phyloP scores from a whole-genome alignment of 2,797 vertebrate species.

The Betta splendens region DNA sequence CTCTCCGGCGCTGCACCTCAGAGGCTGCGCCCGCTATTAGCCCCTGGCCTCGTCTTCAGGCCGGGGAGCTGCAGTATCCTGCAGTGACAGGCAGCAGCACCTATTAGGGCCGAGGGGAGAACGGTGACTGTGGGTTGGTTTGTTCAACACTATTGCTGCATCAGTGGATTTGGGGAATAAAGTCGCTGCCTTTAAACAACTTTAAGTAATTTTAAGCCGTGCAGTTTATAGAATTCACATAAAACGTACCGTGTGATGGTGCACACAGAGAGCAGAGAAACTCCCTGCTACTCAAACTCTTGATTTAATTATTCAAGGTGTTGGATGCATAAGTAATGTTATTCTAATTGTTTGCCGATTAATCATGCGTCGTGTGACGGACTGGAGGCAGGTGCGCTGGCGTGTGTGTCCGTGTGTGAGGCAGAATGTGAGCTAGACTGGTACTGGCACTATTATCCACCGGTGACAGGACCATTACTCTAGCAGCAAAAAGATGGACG shows the following conservation, averaged over 20 bases:
- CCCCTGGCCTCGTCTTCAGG: conserved; percentile 47
- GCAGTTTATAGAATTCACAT: too few relatives aligned
- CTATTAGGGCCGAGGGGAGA: conserved; percentile 15
- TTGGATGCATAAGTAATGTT: conserved; percentile 68
- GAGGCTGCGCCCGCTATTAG: conserved; percentile 48
- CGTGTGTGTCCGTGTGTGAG: conserved; percentile 74
- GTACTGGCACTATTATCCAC: conserved; percentile 90
- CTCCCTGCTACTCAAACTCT: neutral
- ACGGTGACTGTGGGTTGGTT: conserved; percentile 14
- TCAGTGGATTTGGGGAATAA: too few relatives aligned
- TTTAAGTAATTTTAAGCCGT: too few relatives aligned
- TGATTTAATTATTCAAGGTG: conserved; percentile 25
- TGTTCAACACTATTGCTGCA: too few relatives aligned
- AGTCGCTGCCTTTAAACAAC: too few relatives aligned
- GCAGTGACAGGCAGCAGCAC: conserved; percentile 2
- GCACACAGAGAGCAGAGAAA: conserved; percentile 10
- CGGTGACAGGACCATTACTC: conserved; percentile 96
- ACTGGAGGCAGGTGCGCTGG: conserved; percentile 60
- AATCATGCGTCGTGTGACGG: conserved; percentile 74
- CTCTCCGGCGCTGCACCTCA: conserved; percentile 43
- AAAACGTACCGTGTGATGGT: neutral
- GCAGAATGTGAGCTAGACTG: conserved; percentile 81
- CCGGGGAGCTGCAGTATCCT: conserved; percentile 23
- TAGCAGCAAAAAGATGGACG: conserved; percentile 92
- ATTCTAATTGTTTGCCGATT: conserved; percentile 84